Conservation (phyloP, 1,140 invertebrate genomes). For the Pogonognathellus flavescens region DNA sequence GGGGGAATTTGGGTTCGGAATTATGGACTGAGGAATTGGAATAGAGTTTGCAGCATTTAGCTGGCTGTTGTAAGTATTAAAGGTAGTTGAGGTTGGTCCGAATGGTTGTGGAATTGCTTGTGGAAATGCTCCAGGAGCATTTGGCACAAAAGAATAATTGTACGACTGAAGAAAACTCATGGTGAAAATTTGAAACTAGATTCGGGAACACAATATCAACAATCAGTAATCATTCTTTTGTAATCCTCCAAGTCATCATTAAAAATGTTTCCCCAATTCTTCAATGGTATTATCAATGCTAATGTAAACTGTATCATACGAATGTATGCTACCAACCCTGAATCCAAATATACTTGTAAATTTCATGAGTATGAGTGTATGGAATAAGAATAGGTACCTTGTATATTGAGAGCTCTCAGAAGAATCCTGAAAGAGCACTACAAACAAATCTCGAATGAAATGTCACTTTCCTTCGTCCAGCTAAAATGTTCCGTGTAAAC, state of each 20-base stretch:
- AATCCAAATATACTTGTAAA: too few relatives aligned
- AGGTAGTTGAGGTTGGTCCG: slow-evolving; percentile 1
- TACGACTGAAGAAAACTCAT: slow-evolving; percentile 63
- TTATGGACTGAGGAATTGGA: slow-evolving; percentile 52
- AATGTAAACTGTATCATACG: too few relatives aligned
- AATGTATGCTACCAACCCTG: too few relatives aligned
- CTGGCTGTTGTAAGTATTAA: neutral
- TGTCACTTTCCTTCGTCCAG: neutral
- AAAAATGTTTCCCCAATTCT: too few relatives aligned
- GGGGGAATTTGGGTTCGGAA: slow-evolving; percentile 43
- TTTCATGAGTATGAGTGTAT: too few relatives aligned
- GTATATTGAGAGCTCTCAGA: neutral
- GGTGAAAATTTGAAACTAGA: slow-evolving; percentile 19
- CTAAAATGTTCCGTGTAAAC: neutral
- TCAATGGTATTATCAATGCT: too few relatives aligned
- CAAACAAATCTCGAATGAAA: neutral
- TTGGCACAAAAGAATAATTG: slow-evolving; percentile 58
- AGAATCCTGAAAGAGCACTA: slow-evolving; percentile 16
- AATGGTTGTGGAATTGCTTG: slow-evolving; percentile 7
- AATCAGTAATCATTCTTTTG: neutral
- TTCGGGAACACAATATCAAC: neutral
- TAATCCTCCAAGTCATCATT: too few relatives aligned
- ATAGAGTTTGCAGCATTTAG: slow-evolving; percentile 14
- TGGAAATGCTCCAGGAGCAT: slow-evolving; percentile 31
- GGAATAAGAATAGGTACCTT: too few relatives aligned